These are phyloP conservation scores for Hiodon alosoides DNA, from an alignment of 2,113 vertebrate species.

Conservation along the genomic window DNA sequence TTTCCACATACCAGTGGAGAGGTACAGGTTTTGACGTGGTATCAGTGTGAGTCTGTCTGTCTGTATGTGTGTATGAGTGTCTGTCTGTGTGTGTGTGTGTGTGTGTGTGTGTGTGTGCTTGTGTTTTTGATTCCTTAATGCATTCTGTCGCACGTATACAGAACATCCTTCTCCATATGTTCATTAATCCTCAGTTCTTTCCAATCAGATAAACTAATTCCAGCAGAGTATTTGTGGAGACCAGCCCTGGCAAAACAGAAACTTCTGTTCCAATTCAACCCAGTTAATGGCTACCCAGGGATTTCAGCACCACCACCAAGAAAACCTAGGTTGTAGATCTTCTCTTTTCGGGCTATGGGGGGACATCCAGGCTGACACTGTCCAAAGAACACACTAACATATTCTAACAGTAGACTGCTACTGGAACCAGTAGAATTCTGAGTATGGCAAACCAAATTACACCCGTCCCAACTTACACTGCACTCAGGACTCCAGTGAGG, in stretches of 20 bases:
- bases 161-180: constrained; percentile 38
- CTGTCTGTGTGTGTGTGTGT: background rate
- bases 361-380: background rate
- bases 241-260: constrained; percentile 32
- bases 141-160: constrained; percentile 13
- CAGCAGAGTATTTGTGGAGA: constrained; percentile 45
- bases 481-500: too few relatives aligned
- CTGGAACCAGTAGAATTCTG: too few relatives aligned
- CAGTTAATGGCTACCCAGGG: constrained; percentile 15
- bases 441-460: too few relatives aligned
- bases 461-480: too few relatives aligned
- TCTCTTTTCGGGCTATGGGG: background rate
- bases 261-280: constrained; percentile 41
- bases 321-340: constrained; percentile 24
- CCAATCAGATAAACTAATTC: constrained; percentile 39
- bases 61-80: constrained; percentile 16
- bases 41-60: constrained; percentile 11
- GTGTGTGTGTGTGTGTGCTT: background rate
- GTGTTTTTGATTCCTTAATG: constrained; percentile 9
- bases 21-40: background rate
- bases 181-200: constrained; percentile 41
- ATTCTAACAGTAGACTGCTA: too few relatives aligned
- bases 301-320: constrained; percentile 13
- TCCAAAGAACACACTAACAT: too few relatives aligned
- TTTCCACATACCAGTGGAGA: background rate